Evolutionary conservation across 2,797 vertebrate species (phyloP).

Genomic region (Acanthurus tractus): DNA sequence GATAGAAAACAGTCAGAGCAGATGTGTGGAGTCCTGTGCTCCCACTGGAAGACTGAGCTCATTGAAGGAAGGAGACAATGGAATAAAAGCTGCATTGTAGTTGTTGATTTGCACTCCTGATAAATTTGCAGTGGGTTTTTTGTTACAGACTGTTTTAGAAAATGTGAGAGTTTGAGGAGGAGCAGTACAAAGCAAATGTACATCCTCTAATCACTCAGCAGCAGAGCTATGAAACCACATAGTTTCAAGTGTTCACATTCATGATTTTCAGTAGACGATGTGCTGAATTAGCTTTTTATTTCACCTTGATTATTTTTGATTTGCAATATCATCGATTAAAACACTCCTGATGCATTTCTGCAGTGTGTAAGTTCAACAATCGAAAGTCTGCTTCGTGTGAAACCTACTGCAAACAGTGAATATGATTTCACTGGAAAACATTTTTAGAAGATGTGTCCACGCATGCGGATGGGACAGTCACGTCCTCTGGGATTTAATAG

Average conservation of each 20-base stretch:
- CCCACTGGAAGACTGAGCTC: conserved; percentile 2
- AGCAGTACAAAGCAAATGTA: neutral
- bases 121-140: neutral
- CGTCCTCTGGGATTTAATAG: conserved; percentile 46
- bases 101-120: neutral
- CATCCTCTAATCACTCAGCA: neutral
- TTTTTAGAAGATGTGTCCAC: conserved; percentile 19
- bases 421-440: neutral
- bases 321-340: neutral
- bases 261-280: neutral
- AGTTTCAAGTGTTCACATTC: neutral
- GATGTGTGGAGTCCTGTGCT: neutral
- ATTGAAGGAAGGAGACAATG: conserved; percentile 20
- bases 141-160: neutral
- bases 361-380: neutral
- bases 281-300: conserved; percentile 1
- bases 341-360: neutral
- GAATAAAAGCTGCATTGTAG: conserved; percentile 6
- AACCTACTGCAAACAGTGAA: neutral
- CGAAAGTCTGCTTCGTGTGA: neutral
- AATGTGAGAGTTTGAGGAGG: conserved; percentile 3
- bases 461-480: neutral
- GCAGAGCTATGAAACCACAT: neutral
- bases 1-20: neutral
- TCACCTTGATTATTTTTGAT: neutral